Conservation (phyloP, 2,113 vertebrate species). For the Todiramphus saurophagus region DNA sequence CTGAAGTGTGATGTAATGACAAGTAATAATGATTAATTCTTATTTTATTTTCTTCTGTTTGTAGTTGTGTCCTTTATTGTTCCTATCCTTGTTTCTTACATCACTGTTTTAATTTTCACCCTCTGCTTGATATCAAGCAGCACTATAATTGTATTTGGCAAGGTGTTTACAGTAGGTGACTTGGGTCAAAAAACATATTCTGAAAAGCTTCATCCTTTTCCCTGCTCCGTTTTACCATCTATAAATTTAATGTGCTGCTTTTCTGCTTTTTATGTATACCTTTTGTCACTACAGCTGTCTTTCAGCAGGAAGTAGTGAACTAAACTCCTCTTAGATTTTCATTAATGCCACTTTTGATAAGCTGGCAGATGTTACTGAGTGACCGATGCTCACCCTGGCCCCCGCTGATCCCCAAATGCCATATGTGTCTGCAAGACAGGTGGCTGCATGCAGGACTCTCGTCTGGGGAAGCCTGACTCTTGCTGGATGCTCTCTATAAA, state of each 20-base stretch:
- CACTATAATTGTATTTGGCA: not conserved
- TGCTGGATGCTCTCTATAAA: not conserved
- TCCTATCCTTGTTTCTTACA: not conserved
- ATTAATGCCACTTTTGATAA: conserved; percentile 10
- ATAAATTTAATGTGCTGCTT: not conserved
- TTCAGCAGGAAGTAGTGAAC: not conserved
- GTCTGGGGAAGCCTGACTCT: accelerated
- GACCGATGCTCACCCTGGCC: not conserved
- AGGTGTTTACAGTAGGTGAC: not conserved
- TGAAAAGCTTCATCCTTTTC: not conserved
- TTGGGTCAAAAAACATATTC: not conserved
- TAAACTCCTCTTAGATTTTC: conserved; percentile 2
- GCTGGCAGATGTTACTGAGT: not conserved
- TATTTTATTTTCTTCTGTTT: not conserved
- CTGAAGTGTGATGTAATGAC: not conserved
- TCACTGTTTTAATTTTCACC: not conserved
- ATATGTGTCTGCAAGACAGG: not conserved
- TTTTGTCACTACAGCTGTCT: not conserved
- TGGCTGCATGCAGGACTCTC: not conserved
- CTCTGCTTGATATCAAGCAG: not conserved
- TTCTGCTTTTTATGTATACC: not conserved
- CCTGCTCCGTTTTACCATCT: not conserved
- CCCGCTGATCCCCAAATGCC: not conserved
- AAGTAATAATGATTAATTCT: not conserved
- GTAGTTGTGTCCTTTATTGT: not conserved